A percentile compares a stretch with the other conserved stretches of the same genome.
Evolutionary conservation across 2,888 invertebrate genomes (phyloP).

Genomic region (Cenopis cana): DNA sequence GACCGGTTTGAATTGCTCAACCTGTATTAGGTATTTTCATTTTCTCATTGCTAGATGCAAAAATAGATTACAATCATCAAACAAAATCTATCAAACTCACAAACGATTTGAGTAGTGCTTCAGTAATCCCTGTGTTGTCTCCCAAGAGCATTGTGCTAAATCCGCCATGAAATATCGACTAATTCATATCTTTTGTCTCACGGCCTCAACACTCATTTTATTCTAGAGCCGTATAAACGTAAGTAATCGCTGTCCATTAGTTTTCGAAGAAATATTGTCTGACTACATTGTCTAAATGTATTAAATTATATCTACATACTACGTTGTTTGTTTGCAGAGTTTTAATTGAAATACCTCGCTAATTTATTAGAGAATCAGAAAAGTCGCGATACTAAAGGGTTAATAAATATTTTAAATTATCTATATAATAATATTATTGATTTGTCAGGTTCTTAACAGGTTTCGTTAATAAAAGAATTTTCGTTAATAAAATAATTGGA

Average conservation of each 20-base stretch:
- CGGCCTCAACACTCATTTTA: slow-evolving; percentile 39
- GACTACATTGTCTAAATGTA: slow-evolving; percentile 28
- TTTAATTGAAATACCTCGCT: slow-evolving; percentile 1
- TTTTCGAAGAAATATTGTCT: slow-evolving; percentile 36
- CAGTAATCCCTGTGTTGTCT: slow-evolving; percentile 44
- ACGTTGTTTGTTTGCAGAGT: slow-evolving; percentile 16
- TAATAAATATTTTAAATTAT: not conserved
- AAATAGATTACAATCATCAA: slow-evolving; percentile 16
- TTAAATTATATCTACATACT: slow-evolving; percentile 26
- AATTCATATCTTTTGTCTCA: slow-evolving; percentile 47
- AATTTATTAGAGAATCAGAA: slow-evolving; percentile 1
- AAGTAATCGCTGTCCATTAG: slow-evolving; percentile 39
- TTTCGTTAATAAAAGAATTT: no score
- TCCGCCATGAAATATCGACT: slow-evolving; percentile 45
- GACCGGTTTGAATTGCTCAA: no score
- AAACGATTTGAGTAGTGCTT: slow-evolving; percentile 30
- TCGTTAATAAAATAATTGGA: no score
- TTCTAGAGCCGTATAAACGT: slow-evolving; percentile 42
- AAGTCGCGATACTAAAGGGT: not conserved
- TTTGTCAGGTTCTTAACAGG: no score
- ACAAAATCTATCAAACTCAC: slow-evolving; percentile 25
- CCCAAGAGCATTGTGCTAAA: slow-evolving; percentile 41
- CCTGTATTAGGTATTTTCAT: not conserved
- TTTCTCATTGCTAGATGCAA: not conserved
- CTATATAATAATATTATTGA: not conserved